These are phyloP conservation scores for Chloroclystis v-ata DNA, from an alignment of 2,888 invertebrate species.

Conservation along the genomic window DNA sequence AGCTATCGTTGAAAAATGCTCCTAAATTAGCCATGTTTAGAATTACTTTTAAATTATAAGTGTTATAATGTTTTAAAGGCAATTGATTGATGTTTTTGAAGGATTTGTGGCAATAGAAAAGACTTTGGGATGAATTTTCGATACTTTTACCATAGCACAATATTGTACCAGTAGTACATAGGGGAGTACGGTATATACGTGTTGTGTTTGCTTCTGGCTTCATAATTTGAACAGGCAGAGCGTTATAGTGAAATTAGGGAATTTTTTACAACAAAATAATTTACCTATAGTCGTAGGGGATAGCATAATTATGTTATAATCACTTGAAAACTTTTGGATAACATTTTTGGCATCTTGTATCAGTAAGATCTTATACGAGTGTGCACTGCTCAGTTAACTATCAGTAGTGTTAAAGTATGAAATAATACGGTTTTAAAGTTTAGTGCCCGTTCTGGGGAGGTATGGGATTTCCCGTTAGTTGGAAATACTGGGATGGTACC, in stretches of 20 bases:
- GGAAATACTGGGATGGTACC: conserved; percentile 7
- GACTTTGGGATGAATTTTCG: conserved; percentile 50
- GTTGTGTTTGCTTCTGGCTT: conserved; percentile 23
- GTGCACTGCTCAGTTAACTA: conserved; percentile 76
- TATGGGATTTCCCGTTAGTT: conserved; percentile 42
- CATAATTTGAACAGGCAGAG: conserved; percentile 23
- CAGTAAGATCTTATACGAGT: conserved; percentile 60
- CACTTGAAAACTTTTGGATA: conserved; percentile 25
- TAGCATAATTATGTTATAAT: conserved; percentile 28
- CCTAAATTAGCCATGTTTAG: conserved; percentile 15
- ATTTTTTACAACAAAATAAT: conserved; percentile 25
- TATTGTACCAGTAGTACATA: background rate
- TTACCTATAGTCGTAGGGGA: conserved; percentile 19
- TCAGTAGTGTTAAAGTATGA: conserved; percentile 61
- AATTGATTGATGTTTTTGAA: conserved; percentile 25
- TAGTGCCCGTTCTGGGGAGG: conserved; percentile 60
- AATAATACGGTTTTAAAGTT: conserved; percentile 55
- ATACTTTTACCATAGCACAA: conserved; percentile 35
- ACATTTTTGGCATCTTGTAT: conserved; percentile 26
- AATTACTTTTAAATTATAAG: conserved; percentile 16
- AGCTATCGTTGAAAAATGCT: conserved; percentile 18
- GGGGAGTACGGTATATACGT: background rate
- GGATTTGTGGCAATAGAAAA: conserved; percentile 59
- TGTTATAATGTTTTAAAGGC: conserved; percentile 20
- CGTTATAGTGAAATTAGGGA: conserved; percentile 32